A percentile compares a stretch with the other conserved stretches of the same genome.
Conservation (phyloP, 2,113 vertebrate genomes). For the Marcusenius ussheri region DNA sequence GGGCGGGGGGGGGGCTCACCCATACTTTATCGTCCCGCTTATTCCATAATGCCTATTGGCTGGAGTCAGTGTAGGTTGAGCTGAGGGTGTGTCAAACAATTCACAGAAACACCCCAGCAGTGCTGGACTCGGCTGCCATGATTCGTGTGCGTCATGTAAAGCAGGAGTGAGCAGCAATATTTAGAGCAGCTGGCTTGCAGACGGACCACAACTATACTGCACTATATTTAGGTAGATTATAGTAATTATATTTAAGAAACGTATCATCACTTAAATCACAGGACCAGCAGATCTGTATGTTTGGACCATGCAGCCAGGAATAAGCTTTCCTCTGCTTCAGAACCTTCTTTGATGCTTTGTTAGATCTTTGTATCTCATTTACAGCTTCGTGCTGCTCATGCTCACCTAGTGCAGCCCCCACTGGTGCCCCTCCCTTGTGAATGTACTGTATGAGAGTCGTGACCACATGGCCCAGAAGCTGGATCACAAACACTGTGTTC, state of each 20-base stretch:
- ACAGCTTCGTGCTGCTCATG: neutral
- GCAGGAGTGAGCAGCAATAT: neutral
- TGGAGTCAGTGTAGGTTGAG: neutral
- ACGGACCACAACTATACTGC: neutral
- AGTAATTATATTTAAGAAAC: neutral
- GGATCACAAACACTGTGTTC: constrained; percentile 1
- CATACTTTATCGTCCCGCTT: neutral
- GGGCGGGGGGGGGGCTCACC: no score
- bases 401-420: neutral
- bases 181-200: neutral
- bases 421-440: neutral
- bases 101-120: neutral
- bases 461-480: neutral
- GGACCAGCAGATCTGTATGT: neutral
- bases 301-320: neutral
- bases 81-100: neutral
- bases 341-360: neutral
- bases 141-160: neutral
- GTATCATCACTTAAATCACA: neutral
- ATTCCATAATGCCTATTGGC: neutral
- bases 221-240: neutral
- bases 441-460: constrained; percentile 5
- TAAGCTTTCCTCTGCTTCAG: neutral
- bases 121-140: neutral
- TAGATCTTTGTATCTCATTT: neutral